These are phyloP conservation scores for Parnassius glacialis DNA, from an alignment of 2,888 invertebrate genomes.

Conservation along the genomic window DNA sequence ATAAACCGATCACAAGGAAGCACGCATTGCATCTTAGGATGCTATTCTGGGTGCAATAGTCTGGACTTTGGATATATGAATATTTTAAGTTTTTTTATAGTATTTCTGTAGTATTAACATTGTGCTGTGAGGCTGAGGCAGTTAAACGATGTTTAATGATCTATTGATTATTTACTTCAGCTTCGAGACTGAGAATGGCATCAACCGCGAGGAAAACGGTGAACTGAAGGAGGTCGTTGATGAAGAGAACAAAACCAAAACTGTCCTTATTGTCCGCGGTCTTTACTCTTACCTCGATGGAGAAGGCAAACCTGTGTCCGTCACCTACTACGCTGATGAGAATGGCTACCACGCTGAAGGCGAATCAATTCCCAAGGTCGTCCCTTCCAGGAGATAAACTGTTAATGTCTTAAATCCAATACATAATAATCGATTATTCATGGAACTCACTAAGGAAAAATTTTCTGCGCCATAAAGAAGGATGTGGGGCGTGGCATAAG, in stretches of 20 bases:
- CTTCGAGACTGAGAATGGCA: constrained; percentile 81
- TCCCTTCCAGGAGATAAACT: constrained; percentile 42
- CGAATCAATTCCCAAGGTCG: constrained; percentile 80
- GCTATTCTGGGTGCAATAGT: too few species aligned
- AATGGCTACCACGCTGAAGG: constrained; percentile 83
- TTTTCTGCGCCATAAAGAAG: too few species aligned
- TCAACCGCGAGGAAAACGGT: constrained; percentile 74
- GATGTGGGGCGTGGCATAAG: too few species aligned
- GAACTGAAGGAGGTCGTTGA: constrained; percentile 59
- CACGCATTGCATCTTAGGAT: too few species aligned
- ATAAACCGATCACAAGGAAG: too few species aligned
- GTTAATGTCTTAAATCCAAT: constrained; percentile 13
- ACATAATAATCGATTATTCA: constrained; percentile 22
- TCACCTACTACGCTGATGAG: constrained; percentile 82
- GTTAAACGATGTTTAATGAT: too few species aligned
- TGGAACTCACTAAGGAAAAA: constrained; percentile 17
- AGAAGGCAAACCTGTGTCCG: constrained; percentile 74
- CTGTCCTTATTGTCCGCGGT: constrained; percentile 81
- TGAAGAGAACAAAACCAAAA: constrained; percentile 79
- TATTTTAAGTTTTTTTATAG: too few species aligned
- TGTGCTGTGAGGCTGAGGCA: too few species aligned
- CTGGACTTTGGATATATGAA: too few species aligned
- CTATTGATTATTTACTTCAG: constrained; percentile 39
- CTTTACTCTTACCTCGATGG: constrained; percentile 77
- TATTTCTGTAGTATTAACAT: too few species aligned